These are phyloP conservation scores for Capromys pilorides DNA, from an alignment of 2,797 vertebrate genomes.

Conservation along the genomic window DNA sequence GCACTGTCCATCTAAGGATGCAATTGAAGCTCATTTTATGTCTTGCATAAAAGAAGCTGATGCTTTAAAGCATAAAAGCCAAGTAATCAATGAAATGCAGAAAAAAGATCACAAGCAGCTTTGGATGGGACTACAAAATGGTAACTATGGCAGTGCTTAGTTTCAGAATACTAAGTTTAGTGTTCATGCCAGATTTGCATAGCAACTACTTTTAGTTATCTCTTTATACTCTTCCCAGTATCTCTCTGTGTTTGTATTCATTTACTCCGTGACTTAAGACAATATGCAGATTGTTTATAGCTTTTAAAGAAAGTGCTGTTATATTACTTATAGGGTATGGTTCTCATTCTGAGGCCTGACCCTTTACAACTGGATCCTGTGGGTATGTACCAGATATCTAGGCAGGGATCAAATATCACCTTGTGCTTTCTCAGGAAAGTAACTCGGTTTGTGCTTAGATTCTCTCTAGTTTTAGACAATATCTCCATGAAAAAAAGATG, in stretches of 20 bases:
- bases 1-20: constrained; percentile 94
- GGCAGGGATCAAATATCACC: neutral
- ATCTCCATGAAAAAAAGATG: neutral
- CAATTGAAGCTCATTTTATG: constrained; percentile 99
- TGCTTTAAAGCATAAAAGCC: constrained; percentile 98
- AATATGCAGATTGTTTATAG: constrained; percentile 14
- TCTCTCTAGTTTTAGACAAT: constrained; percentile 19
- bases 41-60: constrained; percentile 99
- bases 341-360: neutral
- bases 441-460: constrained; percentile 3
- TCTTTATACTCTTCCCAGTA: neutral
- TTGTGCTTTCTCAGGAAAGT: neutral
- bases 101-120: constrained; percentile 99
- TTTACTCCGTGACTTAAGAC: neutral
- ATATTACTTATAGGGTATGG: neutral
- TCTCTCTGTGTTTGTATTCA: neutral
- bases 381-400: neutral
- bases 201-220: neutral
- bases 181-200: neutral
- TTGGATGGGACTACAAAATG: constrained; percentile 99
- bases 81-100: constrained; percentile 99
- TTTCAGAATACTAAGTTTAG: constrained; percentile 15
- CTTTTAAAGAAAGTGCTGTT: constrained; percentile 35
- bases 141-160: constrained; percentile 84
- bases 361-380: neutral